phyloP scores from a whole-genome alignment of 2,888 invertebrate species.

The Brachypterus glaber region DNA sequence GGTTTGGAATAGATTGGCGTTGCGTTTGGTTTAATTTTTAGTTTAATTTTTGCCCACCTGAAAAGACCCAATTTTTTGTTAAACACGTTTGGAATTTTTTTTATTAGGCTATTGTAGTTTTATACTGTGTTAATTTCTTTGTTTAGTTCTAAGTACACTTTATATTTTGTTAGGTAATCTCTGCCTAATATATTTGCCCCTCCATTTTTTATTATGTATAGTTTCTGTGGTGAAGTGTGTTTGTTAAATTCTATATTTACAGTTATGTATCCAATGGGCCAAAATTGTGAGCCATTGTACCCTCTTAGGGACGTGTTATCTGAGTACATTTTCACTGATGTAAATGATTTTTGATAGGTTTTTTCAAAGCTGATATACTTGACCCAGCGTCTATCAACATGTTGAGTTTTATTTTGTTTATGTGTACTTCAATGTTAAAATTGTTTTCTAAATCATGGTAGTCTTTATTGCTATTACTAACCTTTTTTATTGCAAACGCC shows the following conservation, averaged over 20 bases:
- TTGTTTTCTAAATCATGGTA: no score
- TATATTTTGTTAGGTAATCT: conserved; percentile 8
- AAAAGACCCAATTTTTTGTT: conserved; percentile 10
- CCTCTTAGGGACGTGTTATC: not conserved
- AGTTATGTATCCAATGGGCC: not conserved
- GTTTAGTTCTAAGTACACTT: conserved; percentile 2
- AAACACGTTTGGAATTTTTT: conserved; percentile 7
- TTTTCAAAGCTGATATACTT: not conserved
- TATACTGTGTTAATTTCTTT: not conserved
- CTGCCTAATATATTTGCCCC: no score
- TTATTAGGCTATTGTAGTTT: conserved; percentile 2
- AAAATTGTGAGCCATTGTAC: not conserved
- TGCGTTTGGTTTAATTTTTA: conserved; percentile 5
- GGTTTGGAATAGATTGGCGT: conserved; percentile 14
- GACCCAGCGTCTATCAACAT: not conserved
- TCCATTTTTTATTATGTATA: no score
- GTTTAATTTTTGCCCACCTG: conserved; percentile 6
- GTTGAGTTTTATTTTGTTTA: not conserved
- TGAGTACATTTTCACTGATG: not conserved
- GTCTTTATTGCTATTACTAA: no score
- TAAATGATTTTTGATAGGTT: not conserved
- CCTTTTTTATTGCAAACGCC: no score
- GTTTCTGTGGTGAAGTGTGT: no score
- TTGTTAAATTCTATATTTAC: no score
- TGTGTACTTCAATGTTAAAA: not conserved